Evolutionary conservation across 2,888 invertebrate species (phyloP).

Genomic region (Temnothorax rugatulus): DNA sequence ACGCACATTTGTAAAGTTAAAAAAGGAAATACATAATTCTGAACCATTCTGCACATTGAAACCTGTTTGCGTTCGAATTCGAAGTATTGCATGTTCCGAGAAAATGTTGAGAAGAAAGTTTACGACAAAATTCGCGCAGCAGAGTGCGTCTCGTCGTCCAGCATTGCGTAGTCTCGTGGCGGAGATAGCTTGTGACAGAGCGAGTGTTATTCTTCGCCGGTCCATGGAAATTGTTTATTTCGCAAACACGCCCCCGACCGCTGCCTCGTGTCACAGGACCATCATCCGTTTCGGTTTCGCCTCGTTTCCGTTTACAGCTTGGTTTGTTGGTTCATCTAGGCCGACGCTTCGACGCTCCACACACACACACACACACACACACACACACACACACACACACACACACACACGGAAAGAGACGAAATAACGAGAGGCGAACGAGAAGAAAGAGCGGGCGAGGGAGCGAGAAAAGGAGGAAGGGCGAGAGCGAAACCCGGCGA

Average conservation of each 20-base stretch:
- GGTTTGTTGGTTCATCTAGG: constrained; percentile 45
- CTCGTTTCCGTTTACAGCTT: constrained; percentile 52
- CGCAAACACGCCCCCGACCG: constrained; percentile 66
- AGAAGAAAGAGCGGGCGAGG: not conserved
- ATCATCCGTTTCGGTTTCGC: constrained; percentile 59
- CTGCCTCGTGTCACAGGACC: constrained; percentile 59
- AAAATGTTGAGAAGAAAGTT: constrained; percentile 1
- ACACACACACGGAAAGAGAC: too few relatives aligned
- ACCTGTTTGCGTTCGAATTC: not conserved
- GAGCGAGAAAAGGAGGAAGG: constrained; percentile 13
- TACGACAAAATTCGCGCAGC: constrained; percentile 14
- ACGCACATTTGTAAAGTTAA: not conserved
- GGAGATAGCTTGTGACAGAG: constrained; percentile 41
- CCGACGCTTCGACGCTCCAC: constrained; percentile 21
- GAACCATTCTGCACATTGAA: not conserved
- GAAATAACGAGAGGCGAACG: constrained; percentile 2
- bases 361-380: not conserved
- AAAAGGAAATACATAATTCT: not conserved
- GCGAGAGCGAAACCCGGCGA: constrained; percentile 66
- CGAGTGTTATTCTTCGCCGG: constrained; percentile 65
- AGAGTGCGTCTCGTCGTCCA: constrained; percentile 6
- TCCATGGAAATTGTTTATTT: constrained; percentile 74
- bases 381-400: constrained; percentile 9
- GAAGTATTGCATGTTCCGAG: not conserved
- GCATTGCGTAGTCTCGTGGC: constrained; percentile 12